These are phyloP conservation scores for Idaea straminata DNA, from an alignment of 2,888 invertebrate species.

Conservation along the genomic window DNA sequence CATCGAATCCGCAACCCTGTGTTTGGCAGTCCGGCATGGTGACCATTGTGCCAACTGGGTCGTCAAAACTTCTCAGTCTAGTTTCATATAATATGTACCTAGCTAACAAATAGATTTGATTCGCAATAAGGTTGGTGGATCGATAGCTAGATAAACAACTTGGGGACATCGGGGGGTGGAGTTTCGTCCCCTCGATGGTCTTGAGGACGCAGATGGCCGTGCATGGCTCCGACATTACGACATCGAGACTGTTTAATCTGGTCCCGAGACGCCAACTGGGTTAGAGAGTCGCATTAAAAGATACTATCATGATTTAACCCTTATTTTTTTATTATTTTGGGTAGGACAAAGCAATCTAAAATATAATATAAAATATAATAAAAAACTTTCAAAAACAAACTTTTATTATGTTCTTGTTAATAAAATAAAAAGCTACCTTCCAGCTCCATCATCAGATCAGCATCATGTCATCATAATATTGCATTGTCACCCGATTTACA, in stretches of 20 bases:
- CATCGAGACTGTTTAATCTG: conserved; percentile 44
- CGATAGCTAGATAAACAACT: conserved; percentile 71
- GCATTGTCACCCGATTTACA: too few species aligned
- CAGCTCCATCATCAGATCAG: too few species aligned
- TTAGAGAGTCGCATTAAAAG: conserved; percentile 29
- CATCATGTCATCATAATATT: too few species aligned
- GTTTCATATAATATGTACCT: conserved; percentile 31
- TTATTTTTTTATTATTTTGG: conserved; percentile 21
- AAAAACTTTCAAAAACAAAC: too few species aligned
- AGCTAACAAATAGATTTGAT: conserved; percentile 44
- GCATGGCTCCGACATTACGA: conserved; percentile 33
- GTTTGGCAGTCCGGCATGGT: too few species aligned
- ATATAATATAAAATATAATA: too few species aligned
- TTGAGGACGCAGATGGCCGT: conserved; percentile 67
- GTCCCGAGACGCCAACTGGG: conserved; percentile 34
- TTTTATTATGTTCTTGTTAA: too few species aligned
- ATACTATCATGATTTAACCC: conserved; percentile 23
- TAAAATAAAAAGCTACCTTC: too few species aligned
- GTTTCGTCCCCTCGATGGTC: conserved; percentile 51
- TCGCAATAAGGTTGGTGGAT: conserved; percentile 49
- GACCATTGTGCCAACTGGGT: too few species aligned
- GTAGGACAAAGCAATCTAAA: not conserved
- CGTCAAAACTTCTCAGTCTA: too few species aligned
- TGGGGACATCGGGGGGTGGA: conserved; percentile 43
- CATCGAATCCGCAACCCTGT: too few species aligned